A percentile compares a stretch with the other conserved stretches of the same genome.
phyloP scores from a whole-genome alignment of 2,797 vertebrate genomes.

The Thamnophis elegans region DNA sequence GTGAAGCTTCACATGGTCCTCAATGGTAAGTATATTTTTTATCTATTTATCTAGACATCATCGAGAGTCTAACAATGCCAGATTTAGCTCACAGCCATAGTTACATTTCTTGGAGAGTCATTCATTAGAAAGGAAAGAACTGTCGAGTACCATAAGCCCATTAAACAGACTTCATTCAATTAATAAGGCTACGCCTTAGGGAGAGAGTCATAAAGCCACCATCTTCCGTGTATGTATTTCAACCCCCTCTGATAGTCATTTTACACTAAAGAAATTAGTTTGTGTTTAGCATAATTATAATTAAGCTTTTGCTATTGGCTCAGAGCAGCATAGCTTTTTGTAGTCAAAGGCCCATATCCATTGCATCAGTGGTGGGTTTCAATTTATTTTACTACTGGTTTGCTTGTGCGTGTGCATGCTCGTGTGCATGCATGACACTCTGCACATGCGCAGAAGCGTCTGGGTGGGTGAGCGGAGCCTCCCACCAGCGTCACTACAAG shows the following conservation, averaged over 20 bases:
- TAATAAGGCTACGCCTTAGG: slow-evolving; percentile 5
- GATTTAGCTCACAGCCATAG: neutral
- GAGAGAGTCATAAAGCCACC: neutral
- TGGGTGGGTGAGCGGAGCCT: too few species aligned
- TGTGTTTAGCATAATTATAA: slow-evolving; percentile 11
- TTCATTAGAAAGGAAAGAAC: slow-evolving; percentile 22
- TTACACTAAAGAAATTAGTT: slow-evolving; percentile 22
- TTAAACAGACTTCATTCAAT: slow-evolving; percentile 18
- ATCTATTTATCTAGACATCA: neutral
- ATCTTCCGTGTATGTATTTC: neutral
- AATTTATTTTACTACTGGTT: too few species aligned
- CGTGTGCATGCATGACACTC: too few species aligned
- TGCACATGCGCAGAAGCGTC: too few species aligned
- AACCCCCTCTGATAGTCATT: neutral
- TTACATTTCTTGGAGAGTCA: slow-evolving; percentile 8
- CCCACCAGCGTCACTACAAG: too few species aligned
- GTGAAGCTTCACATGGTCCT: neutral
- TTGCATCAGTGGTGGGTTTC: neutral
- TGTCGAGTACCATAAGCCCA: neutral
- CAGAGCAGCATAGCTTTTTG: neutral
- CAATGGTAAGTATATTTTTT: neutral
- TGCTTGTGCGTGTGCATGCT: too few species aligned
- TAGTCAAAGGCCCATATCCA: neutral
- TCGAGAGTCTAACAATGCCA: neutral
- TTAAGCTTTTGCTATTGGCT: slow-evolving; percentile 18